A percentile compares a stretch with the other conserved stretches of the same genome.
Conservation (phyloP, 2,113 vertebrate genomes). For the Spilogale gracilis region DNA sequence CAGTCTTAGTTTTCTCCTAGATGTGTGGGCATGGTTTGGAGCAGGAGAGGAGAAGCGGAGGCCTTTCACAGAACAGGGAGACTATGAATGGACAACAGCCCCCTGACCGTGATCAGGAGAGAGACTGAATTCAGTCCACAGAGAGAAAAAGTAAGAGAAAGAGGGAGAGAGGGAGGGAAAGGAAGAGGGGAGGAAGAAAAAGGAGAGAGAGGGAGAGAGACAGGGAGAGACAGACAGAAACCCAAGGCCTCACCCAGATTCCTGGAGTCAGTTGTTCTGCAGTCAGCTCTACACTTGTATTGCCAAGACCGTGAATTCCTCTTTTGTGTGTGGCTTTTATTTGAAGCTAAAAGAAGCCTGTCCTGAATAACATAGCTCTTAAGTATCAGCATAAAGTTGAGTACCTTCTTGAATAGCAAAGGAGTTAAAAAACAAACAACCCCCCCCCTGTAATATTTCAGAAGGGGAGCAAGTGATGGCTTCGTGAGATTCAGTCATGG, state of each 20-base stretch:
- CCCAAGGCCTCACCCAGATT: background rate
- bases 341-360: background rate
- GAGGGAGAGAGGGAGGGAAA: rapidly evolving
- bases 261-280: background rate
- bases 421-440: background rate
- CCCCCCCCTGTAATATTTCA: background rate
- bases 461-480: background rate
- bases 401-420: background rate
- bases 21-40: background rate
- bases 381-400: background rate
- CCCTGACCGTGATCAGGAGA: background rate
- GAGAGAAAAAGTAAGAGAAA: background rate
- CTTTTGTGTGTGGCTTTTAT: background rate
- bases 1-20: background rate
- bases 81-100: background rate
- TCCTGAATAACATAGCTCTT: background rate
- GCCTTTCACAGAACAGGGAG: background rate
- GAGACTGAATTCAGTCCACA: background rate
- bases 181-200: rapidly evolving
- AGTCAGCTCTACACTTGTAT: background rate
- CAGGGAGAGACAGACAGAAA: background rate
- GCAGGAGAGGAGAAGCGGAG: background rate
- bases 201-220: too few relatives aligned
- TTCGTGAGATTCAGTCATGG: background rate
- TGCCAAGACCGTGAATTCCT: background rate